These are phyloP conservation scores for Corythornis madagascariensis DNA, from an alignment of 2,113 vertebrate species.

Conservation along the genomic window DNA sequence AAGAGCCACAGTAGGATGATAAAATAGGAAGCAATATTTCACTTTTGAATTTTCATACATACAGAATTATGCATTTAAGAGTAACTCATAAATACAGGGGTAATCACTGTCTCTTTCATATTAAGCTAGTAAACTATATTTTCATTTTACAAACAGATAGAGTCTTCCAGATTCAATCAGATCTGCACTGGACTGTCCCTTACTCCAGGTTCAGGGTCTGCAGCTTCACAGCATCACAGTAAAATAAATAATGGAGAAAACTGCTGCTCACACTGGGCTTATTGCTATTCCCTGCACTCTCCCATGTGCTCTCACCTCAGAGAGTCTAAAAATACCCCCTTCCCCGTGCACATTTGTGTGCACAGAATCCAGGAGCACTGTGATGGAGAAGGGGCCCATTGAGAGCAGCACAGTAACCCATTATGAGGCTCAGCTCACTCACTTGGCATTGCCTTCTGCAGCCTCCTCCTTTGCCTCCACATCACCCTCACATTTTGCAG, in stretches of 20 bases:
- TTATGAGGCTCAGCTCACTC: conserved; percentile 55
- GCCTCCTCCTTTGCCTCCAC: conserved; percentile 80
- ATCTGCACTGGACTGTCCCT: background rate
- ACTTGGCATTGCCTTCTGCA: conserved; percentile 84
- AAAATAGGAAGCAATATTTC: background rate
- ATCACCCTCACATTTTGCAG: conserved; percentile 73
- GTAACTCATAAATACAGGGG: background rate
- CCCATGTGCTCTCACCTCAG: background rate
- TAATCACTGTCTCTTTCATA: background rate
- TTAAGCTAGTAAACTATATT: background rate
- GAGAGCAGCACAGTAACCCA: background rate
- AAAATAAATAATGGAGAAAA: background rate
- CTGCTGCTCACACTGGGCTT: background rate
- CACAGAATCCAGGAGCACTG: background rate
- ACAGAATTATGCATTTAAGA: background rate
- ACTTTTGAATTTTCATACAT: background rate
- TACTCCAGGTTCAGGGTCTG: background rate
- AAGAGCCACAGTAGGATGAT: background rate
- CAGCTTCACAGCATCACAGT: background rate
- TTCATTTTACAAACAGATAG: background rate
- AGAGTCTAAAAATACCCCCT: conserved; percentile 11
- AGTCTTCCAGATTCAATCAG: background rate
- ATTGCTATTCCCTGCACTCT: conserved; percentile 1
- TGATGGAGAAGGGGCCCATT: background rate
- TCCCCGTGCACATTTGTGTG: background rate